Base-by-base conservation (phyloP, 2,113 vertebrate species). In the Brachypodius melanocephalos region DNA sequence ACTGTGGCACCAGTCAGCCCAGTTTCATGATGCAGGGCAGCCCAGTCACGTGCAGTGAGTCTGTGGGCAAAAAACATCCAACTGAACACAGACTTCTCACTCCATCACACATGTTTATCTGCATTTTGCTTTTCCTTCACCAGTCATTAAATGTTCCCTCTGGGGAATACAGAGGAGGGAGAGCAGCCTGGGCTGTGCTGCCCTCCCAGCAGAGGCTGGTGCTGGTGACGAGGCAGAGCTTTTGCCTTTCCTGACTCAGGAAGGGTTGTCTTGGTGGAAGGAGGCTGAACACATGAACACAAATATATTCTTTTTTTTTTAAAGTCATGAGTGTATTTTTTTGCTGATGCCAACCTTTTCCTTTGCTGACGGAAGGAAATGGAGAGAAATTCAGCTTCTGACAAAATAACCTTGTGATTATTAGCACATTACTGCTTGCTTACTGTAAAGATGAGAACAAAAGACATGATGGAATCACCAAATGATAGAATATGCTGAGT, bases 261-360 rank as follows among this genome's bases (percentile, higher is more conserved):
- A 89, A 14, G 14, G 8, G 1, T 29, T 89, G 31, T 34, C 26
- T 52, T 82, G 62, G 62, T 62, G 66, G 58, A 61, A 75, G 28
- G 54, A 79, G 69, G 8, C 45, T 90, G 75, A 69, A 65, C 36
- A 69, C 45, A 52, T 0, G 3, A 67, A 84, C 19, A 24, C 15
- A 76, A 49, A 52, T 38, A 29, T 82, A 29, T 28, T 21, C 12
- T 17, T 61, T 59, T 66, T 57, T 22, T 46, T 28, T 48, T 28
- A 6, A 18, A 68, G 48, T 78, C 3, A 9, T 93, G 91, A 20
- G 57, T 91, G 61, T 79, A 22, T 82, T 84, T 89, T 87, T 93
- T 77, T 93, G 94, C 94, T 91, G 91, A 85, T 89, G 66, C 66
- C 61, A 89, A 78, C 67, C 31, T 82, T 95, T 91, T 92, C 52